Conservation (phyloP, 2,797 vertebrate species). For the Gobio occitaniae region DNA sequence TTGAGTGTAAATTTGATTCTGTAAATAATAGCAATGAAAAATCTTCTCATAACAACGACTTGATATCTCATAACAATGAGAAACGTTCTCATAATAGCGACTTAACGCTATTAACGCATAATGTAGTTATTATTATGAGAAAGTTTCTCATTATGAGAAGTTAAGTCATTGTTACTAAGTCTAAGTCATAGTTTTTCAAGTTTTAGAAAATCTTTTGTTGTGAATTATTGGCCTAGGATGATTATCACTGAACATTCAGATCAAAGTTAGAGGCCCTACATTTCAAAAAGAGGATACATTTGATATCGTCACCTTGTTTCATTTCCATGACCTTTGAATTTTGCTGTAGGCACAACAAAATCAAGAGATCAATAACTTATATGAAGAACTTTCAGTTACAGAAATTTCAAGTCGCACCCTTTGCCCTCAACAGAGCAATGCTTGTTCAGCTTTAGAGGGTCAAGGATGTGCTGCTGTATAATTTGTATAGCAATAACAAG, state of each 20-base stretch:
- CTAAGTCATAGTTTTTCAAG: not conserved
- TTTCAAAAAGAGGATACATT: not conserved
- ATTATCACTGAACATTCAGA: not conserved
- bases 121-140: not conserved
- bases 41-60: not conserved
- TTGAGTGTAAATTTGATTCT: too few species aligned
- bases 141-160: not conserved
- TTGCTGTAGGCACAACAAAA: constrained; percentile 16
- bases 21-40: too few species aligned
- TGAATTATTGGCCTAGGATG: not conserved
- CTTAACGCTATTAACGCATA: not conserved
- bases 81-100: not conserved
- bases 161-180: not conserved
- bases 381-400: constrained; percentile 14
- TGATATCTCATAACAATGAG: not conserved
- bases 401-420: not conserved
- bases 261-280: not conserved
- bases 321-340: not conserved
- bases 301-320: not conserved
- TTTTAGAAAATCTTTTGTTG: not conserved
- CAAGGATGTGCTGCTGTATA: constrained; percentile 2
- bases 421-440: not conserved
- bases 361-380: constrained; percentile 15
- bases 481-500: not conserved
- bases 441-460: constrained; percentile 34